phyloP scores from a whole-genome alignment of 2,113 vertebrate species.

The Rafetus swinhoei region DNA sequence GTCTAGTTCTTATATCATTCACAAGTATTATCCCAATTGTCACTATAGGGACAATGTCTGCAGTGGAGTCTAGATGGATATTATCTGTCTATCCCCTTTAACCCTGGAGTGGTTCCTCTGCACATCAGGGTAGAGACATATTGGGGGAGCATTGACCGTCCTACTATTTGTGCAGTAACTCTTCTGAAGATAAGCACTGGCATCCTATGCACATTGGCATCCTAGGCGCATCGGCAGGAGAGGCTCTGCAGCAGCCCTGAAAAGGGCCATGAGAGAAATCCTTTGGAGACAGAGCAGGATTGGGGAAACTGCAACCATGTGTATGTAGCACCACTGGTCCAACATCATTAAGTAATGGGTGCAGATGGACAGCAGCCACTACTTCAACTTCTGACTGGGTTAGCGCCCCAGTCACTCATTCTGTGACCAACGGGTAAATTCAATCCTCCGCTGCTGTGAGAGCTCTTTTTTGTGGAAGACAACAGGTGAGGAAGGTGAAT shows the following conservation, averaged over 20 bases:
- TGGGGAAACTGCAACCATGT: neutral
- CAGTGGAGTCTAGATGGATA: neutral
- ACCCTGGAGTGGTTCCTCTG: neutral
- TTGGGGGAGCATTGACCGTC: neutral
- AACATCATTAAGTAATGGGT: neutral
- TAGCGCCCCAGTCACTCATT: neutral
- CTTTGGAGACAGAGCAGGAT: neutral
- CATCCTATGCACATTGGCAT: too few species aligned
- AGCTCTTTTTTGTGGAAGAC: neutral
- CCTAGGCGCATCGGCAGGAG: too few species aligned
- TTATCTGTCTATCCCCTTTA: neutral
- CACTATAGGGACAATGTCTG: too few species aligned
- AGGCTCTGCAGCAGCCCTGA: neutral
- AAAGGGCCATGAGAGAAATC: neutral
- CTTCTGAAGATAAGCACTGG: neutral
- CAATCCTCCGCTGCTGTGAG: neutral
- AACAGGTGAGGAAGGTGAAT: neutral
- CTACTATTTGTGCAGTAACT: neutral
- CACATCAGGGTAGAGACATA: neutral
- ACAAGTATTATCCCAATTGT: neutral
- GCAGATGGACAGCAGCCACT: accelerated
- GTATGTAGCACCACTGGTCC: accelerated
- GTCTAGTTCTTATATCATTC: neutral
- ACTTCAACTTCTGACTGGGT: neutral
- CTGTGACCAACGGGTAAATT: neutral